Percentiles rank a stretch among this genome's conserved stretches.
phyloP scores from a whole-genome alignment of 2,888 invertebrate species.

The Nomada fabriciana region DNA sequence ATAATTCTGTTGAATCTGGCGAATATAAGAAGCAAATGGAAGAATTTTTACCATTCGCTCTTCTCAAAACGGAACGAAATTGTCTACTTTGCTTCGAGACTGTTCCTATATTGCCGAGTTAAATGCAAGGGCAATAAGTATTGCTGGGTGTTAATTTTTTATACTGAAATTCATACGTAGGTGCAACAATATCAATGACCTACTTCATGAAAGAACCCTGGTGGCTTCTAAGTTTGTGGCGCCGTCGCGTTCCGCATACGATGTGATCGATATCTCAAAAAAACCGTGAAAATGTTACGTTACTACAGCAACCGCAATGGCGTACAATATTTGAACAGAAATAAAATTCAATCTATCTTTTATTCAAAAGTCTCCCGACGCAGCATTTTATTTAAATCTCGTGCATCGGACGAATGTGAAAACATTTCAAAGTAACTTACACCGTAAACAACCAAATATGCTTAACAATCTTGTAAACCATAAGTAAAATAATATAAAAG shows the following conservation, averaged over 20 bases:
- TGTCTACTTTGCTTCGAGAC: too few species aligned
- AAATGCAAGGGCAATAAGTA: background rate
- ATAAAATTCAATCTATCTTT: slow-evolving; percentile 3
- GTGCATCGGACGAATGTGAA: too few species aligned
- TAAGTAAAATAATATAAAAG: too few species aligned
- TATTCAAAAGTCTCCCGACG: background rate
- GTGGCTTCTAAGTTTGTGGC: slow-evolving; percentile 70
- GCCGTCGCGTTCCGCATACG: slow-evolving; percentile 72
- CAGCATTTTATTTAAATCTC: background rate
- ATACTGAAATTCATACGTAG: slow-evolving; percentile 24
- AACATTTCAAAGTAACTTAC: too few species aligned
- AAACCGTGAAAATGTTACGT: slow-evolving; percentile 68
- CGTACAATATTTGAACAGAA: slow-evolving; percentile 15
- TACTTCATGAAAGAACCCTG: slow-evolving; percentile 72
- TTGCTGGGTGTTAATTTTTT: background rate
- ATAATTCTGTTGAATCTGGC: too few species aligned
- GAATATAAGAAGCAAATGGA: too few species aligned
- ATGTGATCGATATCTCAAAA: slow-evolving; percentile 75
- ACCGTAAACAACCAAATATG: too few species aligned
- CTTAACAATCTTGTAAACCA: too few species aligned
- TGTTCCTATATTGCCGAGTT: background rate
- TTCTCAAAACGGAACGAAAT: background rate
- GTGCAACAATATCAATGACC: slow-evolving; percentile 72
- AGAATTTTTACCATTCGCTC: too few species aligned
- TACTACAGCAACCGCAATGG: slow-evolving; percentile 54